phyloP scores from a whole-genome alignment of 1,140 invertebrate species.

The Drosophila sp. region DNA sequence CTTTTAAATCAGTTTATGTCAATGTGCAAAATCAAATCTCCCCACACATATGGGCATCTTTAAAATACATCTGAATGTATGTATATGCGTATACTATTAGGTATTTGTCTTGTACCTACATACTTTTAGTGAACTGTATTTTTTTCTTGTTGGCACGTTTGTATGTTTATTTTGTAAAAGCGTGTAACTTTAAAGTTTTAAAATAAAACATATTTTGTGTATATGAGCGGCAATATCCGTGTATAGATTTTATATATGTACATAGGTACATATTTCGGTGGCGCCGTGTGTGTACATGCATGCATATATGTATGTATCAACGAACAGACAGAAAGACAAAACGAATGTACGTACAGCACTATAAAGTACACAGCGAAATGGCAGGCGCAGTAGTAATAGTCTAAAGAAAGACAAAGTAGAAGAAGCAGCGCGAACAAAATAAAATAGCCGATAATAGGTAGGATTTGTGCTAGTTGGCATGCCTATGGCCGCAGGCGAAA shows the following conservation, averaged over 20 bases:
- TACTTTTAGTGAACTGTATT: neutral
- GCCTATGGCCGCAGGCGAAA: conserved; percentile 43
- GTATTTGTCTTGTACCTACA: neutral
- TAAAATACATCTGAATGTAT: neutral
- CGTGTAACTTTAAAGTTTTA: conserved; percentile 16
- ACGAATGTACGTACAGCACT: conserved; percentile 76
- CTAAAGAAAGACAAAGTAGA: conserved; percentile 71
- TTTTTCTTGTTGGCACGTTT: conserved; percentile 8
- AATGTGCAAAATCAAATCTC: neutral
- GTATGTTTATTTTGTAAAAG: conserved; percentile 1
- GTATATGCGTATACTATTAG: neutral
- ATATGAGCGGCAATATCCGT: conserved; percentile 71
- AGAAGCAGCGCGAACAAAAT: conserved; percentile 76
- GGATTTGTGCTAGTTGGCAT: conserved; percentile 59
- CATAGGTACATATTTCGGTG: conserved; percentile 48
- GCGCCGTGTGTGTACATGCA: conserved; percentile 62
- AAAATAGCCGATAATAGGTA: conserved; percentile 78
- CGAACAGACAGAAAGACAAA: conserved; percentile 65
- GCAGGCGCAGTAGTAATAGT: conserved; percentile 72
- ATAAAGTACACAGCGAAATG: conserved; percentile 65
- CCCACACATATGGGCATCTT: neutral
- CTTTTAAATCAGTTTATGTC: conserved; percentile 26
- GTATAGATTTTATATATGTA: conserved; percentile 69
- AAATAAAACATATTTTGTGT: conserved; percentile 53
- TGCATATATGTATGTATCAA: conserved; percentile 66